A percentile compares a stretch with the other conserved stretches of the same genome.
Evolutionary conservation across 2,113 vertebrate genomes (phyloP).

Genomic region (Podilymbus podiceps): DNA sequence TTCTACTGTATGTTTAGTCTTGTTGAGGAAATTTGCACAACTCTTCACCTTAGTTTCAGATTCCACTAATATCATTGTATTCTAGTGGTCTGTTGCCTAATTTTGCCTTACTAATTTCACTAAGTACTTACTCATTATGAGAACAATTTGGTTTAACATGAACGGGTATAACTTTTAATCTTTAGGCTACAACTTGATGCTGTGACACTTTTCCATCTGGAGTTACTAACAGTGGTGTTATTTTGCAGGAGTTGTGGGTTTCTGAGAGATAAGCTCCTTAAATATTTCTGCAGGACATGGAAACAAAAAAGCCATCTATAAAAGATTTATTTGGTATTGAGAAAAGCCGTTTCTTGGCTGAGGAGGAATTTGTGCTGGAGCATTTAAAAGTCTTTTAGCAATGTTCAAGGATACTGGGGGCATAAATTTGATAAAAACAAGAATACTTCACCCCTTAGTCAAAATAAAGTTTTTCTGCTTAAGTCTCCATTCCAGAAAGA

Average conservation of each 20-base stretch:
- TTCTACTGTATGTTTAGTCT: neutral
- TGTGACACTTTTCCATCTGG: neutral
- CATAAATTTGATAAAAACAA: neutral
- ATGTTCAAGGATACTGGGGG: neutral
- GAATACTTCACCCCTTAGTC: neutral
- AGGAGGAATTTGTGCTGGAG: neutral
- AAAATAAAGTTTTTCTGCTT: neutral
- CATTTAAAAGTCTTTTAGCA: neutral
- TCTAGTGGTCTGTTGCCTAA: neutral
- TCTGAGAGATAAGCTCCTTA: neutral
- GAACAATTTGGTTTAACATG: neutral
- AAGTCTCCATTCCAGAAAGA: neutral
- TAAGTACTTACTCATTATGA: neutral
- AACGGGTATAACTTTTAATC: neutral
- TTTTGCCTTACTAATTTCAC: neutral
- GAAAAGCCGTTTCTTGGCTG: neutral
- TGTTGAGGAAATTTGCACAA: neutral
- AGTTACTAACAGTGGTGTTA: neutral
- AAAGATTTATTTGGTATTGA: neutral
- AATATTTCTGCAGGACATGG: neutral
- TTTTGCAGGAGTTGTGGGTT: neutral
- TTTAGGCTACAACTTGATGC: neutral
- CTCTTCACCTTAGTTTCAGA: neutral
- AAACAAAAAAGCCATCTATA: neutral
- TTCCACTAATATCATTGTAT: neutral